A percentile compares a stretch with the other conserved stretches of the same genome.
Evolutionary conservation across 2,888 invertebrate genomes (phyloP).

Genomic region (Papilio gigon): DNA sequence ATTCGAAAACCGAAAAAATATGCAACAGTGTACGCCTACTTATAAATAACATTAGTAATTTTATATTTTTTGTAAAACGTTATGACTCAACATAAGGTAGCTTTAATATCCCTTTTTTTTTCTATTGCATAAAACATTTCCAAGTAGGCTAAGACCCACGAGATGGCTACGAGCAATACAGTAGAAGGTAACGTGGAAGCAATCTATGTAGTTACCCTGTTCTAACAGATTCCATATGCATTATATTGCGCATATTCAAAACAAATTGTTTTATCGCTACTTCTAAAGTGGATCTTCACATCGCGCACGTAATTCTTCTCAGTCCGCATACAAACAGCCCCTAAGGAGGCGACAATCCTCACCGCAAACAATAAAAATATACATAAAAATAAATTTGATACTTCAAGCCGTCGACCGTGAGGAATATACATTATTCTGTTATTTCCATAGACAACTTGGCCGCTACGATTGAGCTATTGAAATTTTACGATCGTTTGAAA

Average conservation of each 20-base stretch:
- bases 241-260: slow-evolving; percentile 66
- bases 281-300: slow-evolving; percentile 70
- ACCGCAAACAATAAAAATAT: slow-evolving; percentile 79
- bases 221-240: slow-evolving; percentile 50
- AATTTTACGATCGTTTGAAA: slow-evolving; percentile 10
- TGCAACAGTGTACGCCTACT: no score
- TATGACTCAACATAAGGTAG: neutral
- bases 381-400: slow-evolving; percentile 80
- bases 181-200: slow-evolving; percentile 15
- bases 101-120: neutral
- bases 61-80: neutral
- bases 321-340: slow-evolving; percentile 79
- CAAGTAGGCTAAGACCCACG: neutral
- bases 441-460: slow-evolving; percentile 41
- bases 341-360: slow-evolving; percentile 78
- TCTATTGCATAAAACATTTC: neutral
- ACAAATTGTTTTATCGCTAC: slow-evolving; percentile 79
- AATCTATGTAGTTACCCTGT: slow-evolving; percentile 27
- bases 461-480: slow-evolving; percentile 18
- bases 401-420: slow-evolving; percentile 65
- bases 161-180: slow-evolving; percentile 3
- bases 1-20: no score
- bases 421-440: slow-evolving; percentile 63
- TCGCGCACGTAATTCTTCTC: slow-evolving; percentile 76
- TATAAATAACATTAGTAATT: neutral